phyloP scores from a whole-genome alignment of 2,888 invertebrate species.

The Noctua janthina region DNA sequence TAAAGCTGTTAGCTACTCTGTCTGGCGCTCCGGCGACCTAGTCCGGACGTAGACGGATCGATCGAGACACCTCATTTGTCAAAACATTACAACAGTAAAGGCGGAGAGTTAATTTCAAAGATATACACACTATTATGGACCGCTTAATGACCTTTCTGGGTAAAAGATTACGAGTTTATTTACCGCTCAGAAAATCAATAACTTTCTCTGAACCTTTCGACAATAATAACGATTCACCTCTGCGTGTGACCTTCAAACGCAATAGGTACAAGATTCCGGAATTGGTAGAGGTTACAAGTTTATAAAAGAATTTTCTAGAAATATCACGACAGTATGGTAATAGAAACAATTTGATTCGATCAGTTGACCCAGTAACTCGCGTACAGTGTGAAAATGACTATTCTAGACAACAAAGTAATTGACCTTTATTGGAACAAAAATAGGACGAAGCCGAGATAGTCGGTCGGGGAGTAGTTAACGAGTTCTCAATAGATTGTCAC shows the following conservation, averaged over 20 bases:
- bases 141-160: conserved; percentile 13
- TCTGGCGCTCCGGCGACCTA: conserved; percentile 37
- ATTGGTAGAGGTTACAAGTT: conserved; percentile 1
- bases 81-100: conserved; percentile 26
- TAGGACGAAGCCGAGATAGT: conserved; percentile 37
- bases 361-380: conserved; percentile 42
- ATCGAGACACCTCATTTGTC: conserved; percentile 47
- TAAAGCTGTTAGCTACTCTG: conserved; percentile 23
- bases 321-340: neutral
- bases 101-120: conserved; percentile 29
- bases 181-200: conserved; percentile 40
- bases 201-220: conserved; percentile 20
- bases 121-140: conserved; percentile 21
- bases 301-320: conserved; percentile 26
- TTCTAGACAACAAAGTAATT: conserved; percentile 47
- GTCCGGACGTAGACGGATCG: conserved; percentile 44
- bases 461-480: conserved; percentile 17
- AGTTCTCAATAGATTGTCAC: conserved; percentile 34
- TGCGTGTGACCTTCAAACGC: conserved; percentile 34
- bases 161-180: conserved; percentile 32
- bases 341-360: conserved; percentile 18
- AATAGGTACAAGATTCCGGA: neutral
- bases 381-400: conserved; percentile 27
- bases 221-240: conserved; percentile 33
- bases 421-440: conserved; percentile 48